Evolutionary conservation across 2,888 invertebrate genomes (phyloP), one percentile per base, ranked within the genome.

Genomic region (Perizoma affinitatum): DNA sequence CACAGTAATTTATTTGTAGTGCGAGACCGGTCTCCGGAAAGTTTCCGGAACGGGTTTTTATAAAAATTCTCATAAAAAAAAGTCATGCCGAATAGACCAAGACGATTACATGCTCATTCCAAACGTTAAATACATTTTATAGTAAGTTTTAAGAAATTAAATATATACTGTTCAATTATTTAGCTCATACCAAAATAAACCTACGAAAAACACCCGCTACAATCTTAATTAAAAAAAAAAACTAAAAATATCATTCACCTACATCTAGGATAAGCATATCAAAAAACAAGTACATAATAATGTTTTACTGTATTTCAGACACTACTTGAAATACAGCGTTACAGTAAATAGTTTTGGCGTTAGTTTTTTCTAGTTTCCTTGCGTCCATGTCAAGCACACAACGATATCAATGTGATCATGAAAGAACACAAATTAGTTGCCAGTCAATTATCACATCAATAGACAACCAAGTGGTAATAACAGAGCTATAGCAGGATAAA

Each of bases 31-130:
- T 49, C 42, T 46, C 5, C 41, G 11, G 34, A 22, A 22, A 22
- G 22, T 35, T 53, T 53, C 33, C 5, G 22, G 8, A 34, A n/a
- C n/a, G n/a, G n/a, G n/a, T n/a, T n/a, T n/a, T n/a, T n/a, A n/a
- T n/a, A n/a, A n/a, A n/a, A n/a, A n/a, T n/a, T n/a, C n/a, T n/a
- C n/a, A n/a, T n/a, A n/a, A 34, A 36, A 44, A 41, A 52, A 44
- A 52, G 38, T 46, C 63, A 63, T 63, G 63, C 63, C 55, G 36
- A 52, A 54, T 44, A 38, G 33, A 58, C 50, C 22, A 11, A 54
- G 10, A 48, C 43, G 43, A 43, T 46, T 54, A 51, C 58, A 58
- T 63, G 62, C 62, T 51, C 35, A 34, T 8, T 45, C 22, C 22
- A 22, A 22, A 22, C 22, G 1, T 22, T 22, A 22, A 22, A 54